Base-by-base conservation (phyloP, 2,113 vertebrate species). In the Chauna torquata region DNA sequence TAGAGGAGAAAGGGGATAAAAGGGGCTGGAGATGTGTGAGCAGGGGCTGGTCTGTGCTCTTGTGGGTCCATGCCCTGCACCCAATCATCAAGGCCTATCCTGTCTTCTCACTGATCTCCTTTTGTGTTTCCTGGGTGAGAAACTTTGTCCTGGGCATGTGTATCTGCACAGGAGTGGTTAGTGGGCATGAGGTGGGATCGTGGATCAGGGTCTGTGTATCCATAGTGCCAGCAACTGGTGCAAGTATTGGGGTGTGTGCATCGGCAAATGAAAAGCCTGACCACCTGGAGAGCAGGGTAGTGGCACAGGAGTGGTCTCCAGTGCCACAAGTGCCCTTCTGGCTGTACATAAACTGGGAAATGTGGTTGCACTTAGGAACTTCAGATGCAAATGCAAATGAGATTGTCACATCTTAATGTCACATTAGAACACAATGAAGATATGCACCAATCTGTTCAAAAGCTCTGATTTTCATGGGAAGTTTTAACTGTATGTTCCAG, bases 271-370 rank as follows among this genome's bases (percentile, higher is more conserved):
- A 34, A 34, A 9, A 40, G 13, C 45, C 24, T 8, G 3, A 19
- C 14, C 5, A 40, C 23, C 20, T 0, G 0, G 19, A 18, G 19
- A 57, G 3, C 0, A 0, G 7, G 11, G 1, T 0, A 30, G 8
- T 2, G 3, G 8, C 3, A 30, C 14, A 44, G 24, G 7, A 18
- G 0, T 3, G 1, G 9, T 8, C 7, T 17, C 7, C 8, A 50
- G 16, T 68, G 78, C 16, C 12, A 55, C 9, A 69, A n/a, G 11
- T 40, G 4, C 4, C 9, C 3, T 3, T 28, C n/a, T 38, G 23
- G 16, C 5, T 62, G 2, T 9, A 34, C 2, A 2, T 24, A 52
- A 58, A 71, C 2, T 3, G 49, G 42, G 70, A 75, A 85, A 27
- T 22, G 3, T 0, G 0, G 19, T 19, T 88, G 18, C 4, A 38